phyloP scores from a whole-genome alignment of 2,113 vertebrate species.

The Vidua chalybeata region DNA sequence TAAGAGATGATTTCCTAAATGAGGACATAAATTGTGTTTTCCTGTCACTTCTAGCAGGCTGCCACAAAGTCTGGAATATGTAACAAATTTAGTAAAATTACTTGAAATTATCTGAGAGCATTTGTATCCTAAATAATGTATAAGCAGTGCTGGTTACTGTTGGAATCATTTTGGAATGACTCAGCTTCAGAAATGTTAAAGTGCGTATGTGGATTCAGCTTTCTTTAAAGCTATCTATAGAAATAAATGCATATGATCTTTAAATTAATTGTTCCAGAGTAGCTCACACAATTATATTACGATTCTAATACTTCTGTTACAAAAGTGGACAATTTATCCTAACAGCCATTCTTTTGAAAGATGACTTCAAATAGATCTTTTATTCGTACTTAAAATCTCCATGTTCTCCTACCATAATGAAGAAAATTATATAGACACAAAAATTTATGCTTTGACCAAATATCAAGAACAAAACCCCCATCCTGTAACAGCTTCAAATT shows the following conservation, averaged over 20 bases:
- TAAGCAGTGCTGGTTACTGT: background rate
- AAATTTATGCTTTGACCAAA: background rate
- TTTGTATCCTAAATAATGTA: slow-evolving; percentile 21
- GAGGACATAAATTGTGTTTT: background rate
- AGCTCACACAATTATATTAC: background rate
- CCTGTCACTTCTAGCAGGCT: background rate
- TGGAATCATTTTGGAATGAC: background rate
- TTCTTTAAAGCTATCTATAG: background rate
- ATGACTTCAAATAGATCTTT: background rate
- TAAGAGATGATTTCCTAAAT: background rate
- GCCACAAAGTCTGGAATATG: background rate
- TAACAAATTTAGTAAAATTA: background rate
- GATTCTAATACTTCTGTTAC: background rate
- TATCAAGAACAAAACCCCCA: background rate
- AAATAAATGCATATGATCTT: background rate
- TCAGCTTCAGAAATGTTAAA: background rate
- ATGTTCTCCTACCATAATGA: background rate
- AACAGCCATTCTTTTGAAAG: background rate
- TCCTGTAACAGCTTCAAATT: background rate
- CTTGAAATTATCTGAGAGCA: background rate
- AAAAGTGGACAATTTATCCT: background rate
- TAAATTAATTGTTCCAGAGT: background rate
- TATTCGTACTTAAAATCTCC: background rate
- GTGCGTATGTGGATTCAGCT: background rate
- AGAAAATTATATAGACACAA: background rate